These are phyloP conservation scores for Drosophila vallismaia DNA, from an alignment of 2,888 invertebrate genomes.

Conservation along the genomic window DNA sequence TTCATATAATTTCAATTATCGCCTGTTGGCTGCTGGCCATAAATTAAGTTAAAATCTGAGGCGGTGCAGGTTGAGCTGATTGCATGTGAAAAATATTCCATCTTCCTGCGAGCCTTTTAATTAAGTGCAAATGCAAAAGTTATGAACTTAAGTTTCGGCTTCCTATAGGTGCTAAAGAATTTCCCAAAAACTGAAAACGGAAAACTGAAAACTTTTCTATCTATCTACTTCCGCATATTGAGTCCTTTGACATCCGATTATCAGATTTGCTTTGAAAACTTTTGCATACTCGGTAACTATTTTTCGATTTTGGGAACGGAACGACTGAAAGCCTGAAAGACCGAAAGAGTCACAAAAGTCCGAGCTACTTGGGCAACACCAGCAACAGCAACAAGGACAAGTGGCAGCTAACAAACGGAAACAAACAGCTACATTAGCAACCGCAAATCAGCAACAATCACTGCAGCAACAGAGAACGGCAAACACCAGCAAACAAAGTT, in stretches of 20 bases:
- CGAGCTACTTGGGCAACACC: constrained; percentile 26
- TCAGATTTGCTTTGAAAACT: constrained; percentile 13
- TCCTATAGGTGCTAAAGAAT: neutral
- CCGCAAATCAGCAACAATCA: constrained; percentile 51
- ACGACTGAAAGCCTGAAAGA: too few species aligned
- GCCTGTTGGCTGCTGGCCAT: constrained; percentile 68
- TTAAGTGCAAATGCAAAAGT: constrained; percentile 57
- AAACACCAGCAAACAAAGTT: constrained; percentile 43
- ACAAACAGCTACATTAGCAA: constrained; percentile 77
- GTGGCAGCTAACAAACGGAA: constrained; percentile 75
- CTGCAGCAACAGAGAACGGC: constrained; percentile 21
- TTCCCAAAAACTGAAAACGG: neutral
- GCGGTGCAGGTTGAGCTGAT: constrained; percentile 50
- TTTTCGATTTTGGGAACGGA: constrained; percentile 5
- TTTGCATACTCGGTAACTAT: constrained; percentile 9
- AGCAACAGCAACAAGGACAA: constrained; percentile 52
- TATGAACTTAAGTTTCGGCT: constrained; percentile 37
- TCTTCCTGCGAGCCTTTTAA: constrained; percentile 55
- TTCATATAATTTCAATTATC: constrained; percentile 77
- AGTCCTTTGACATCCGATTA: constrained; percentile 31
- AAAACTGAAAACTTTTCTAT: constrained; percentile 24
- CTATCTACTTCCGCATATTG: constrained; percentile 19
- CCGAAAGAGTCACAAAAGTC: constrained; percentile 14
- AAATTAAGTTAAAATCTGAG: constrained; percentile 63
- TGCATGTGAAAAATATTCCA: constrained; percentile 56